Evolutionary conservation across 2,888 invertebrate species (phyloP).

Genomic region (Ormyrus pomaceus): DNA sequence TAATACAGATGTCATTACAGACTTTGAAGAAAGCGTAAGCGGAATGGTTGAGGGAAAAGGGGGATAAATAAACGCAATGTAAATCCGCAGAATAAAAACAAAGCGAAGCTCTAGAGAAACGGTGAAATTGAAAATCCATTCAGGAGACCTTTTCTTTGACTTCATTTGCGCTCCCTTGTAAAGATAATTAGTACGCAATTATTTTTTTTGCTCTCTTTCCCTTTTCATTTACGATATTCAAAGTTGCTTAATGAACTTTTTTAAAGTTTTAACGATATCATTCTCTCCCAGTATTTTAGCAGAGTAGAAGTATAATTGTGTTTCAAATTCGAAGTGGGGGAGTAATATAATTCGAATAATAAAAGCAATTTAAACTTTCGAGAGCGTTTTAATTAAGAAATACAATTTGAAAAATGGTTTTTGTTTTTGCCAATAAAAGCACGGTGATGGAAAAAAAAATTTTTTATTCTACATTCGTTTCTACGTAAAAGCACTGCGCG

Average conservation of each 20-base stretch:
- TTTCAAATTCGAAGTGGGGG: conserved; percentile 33
- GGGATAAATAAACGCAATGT: conserved; percentile 49
- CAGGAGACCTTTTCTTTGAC: conserved; percentile 28
- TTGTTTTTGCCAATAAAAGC: too few species aligned
- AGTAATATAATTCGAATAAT: conserved; percentile 5
- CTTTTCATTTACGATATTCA: conserved; percentile 38
- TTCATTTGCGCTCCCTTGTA: conserved; percentile 46
- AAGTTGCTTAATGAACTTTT: conserved; percentile 42
- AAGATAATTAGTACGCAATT: conserved; percentile 52
- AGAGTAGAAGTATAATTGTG: conserved; percentile 30
- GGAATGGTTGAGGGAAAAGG: background rate
- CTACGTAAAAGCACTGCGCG: background rate
- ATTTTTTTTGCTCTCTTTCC: conserved; percentile 19
- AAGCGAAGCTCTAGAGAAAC: conserved; percentile 49
- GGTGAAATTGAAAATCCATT: conserved; percentile 48
- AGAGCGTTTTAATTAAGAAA: conserved; percentile 38
- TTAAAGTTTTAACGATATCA: conserved; percentile 48
- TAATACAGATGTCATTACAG: conserved; percentile 53
- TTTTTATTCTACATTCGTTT: too few species aligned
- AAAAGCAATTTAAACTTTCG: conserved; percentile 33
- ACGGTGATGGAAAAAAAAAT: too few species aligned
- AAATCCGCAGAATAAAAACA: conserved; percentile 29
- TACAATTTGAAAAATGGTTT: conserved; percentile 2
- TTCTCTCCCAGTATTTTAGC: conserved; percentile 8
- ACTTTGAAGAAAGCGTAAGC: conserved; percentile 46